Base-by-base conservation (phyloP, 2,797 vertebrate species). In the Leptoclinus maculatus region DNA sequence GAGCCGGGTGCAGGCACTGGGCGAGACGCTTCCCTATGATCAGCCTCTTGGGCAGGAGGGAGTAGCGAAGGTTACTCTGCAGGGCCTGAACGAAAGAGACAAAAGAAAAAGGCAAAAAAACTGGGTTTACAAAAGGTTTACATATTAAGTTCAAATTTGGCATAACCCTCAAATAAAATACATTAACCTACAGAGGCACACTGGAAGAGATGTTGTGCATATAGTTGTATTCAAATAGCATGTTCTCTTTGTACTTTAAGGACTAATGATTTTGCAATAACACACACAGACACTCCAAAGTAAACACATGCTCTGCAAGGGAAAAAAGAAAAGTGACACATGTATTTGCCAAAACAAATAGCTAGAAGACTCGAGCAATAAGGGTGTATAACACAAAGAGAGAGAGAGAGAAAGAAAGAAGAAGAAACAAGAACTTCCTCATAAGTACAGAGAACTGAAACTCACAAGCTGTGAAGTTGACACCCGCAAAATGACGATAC, bases 11-110 rank as follows among this genome's bases (percentile, higher is more conserved):
- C 78, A 99, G 87, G 77, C 98, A 99, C 78, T 99, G 98, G 49
- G 98, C 97, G 13, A 99, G 89, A 60, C 98, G 95, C 93, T 99
- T 99, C 78, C 97, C 97, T 85, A 99, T 99, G 71, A 98, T 95
- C 83, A 99, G 91, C 45, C 97, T 95, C 39, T 96, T 95, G 0
- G 98, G 98, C 85, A 99, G 83, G 32, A 99, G 89, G 1, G 97
- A 98, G 79, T 99, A 99, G 67, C 96, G 97, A 77, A 99, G 93
- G 92, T 98, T 99, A 91, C 97, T 99, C 94, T 99, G 98, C 38
- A 99, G 95, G 39, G 98, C 98, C 98, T 99, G 87, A 27, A 4
- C n/a, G 47, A 69, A 25, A 74, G 11, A 67, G 4, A 79, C 3
- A 66, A 7, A 47, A n/a, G n/a, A 29, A 25, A 51, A 11, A 16